These are phyloP conservation scores for Sarotherodon lohbergeri DNA, from an alignment of 2,113 vertebrate species.

Conservation along the genomic window DNA sequence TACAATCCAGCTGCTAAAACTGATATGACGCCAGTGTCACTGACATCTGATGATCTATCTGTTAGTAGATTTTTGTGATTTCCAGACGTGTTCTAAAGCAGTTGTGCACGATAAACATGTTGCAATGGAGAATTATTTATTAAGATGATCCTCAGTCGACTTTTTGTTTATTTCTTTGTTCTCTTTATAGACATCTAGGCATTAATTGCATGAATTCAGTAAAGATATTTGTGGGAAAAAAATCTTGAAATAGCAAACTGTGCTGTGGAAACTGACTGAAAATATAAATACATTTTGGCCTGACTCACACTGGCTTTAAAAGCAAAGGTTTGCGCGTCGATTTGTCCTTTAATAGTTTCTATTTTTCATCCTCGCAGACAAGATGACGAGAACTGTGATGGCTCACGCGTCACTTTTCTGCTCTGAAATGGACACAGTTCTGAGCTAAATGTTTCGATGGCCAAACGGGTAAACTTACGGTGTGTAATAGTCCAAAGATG, in stretches of 20 bases:
- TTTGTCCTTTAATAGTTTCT: not conserved
- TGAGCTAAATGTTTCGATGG: not conserved
- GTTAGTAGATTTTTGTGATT: not conserved
- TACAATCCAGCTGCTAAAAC: not conserved
- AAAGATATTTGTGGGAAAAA: rapidly evolving
- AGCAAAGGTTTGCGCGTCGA: not conserved
- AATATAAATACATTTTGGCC: not conserved
- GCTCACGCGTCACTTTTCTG: not conserved
- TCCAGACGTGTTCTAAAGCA: not conserved
- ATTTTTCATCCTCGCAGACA: not conserved
- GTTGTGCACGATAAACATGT: not conserved
- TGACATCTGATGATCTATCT: not conserved
- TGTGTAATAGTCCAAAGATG: not conserved
- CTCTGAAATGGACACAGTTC: not conserved
- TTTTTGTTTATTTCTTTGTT: not conserved
- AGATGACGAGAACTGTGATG: not conserved
- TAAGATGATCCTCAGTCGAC: not conserved
- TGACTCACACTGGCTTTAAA: not conserved
- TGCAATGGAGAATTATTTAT: not conserved
- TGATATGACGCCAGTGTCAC: not conserved
- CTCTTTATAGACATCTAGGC: not conserved
- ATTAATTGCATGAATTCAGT: not conserved
- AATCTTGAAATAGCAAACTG: not conserved
- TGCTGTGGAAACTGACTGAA: not conserved
- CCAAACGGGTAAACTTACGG: not conserved